A percentile compares a stretch with the other conserved stretches of the same genome.
phyloP scores from a whole-genome alignment of 2,797 vertebrate genomes.

The Myoxocephalus aenaeus region DNA sequence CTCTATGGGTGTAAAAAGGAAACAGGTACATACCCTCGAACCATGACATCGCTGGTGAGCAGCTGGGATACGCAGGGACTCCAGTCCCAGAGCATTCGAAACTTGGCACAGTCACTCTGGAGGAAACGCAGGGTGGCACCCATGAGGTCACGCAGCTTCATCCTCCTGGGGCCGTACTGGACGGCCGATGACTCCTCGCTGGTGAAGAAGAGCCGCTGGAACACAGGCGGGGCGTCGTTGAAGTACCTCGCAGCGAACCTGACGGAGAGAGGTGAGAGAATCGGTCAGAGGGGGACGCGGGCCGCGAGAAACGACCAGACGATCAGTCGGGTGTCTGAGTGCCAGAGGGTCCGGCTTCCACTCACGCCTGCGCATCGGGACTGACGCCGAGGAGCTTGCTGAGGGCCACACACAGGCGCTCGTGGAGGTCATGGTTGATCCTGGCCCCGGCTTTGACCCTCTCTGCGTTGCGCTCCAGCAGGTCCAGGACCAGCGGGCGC shows the following conservation, averaged over 20 bases:
- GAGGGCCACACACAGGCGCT: constrained; percentile 95
- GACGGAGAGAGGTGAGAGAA: not conserved
- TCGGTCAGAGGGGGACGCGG: not conserved
- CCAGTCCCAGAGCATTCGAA: constrained; percentile 96
- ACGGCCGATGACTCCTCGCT: constrained; percentile 91
- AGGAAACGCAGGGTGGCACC: constrained; percentile 94
- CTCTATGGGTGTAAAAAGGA: not conserved
- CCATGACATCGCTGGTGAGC: constrained; percentile 94
- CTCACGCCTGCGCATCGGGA: constrained; percentile 93
- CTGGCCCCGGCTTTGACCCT: constrained; percentile 87
- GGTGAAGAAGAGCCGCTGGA: constrained; percentile 96
- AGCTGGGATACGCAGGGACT: constrained; percentile 96
- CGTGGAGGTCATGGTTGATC: constrained; percentile 94
- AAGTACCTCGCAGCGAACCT: constrained; percentile 97
- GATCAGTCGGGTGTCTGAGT: not conserved
- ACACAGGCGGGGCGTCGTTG: constrained; percentile 90
- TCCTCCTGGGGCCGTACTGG: constrained; percentile 92
- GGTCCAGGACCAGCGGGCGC: constrained; percentile 91
- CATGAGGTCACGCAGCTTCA: constrained; percentile 98
- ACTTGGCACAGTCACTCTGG: constrained; percentile 89
- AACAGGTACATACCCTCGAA: constrained; percentile 88
- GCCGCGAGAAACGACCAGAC: not conserved
- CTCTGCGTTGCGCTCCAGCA: constrained; percentile 93
- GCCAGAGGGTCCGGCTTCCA: not conserved
- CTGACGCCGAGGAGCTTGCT: constrained; percentile 91